Evolutionary conservation across 2,888 invertebrate genomes (phyloP), one percentile per base, ranked within the genome.

Genomic region (Plebejus argus): DNA sequence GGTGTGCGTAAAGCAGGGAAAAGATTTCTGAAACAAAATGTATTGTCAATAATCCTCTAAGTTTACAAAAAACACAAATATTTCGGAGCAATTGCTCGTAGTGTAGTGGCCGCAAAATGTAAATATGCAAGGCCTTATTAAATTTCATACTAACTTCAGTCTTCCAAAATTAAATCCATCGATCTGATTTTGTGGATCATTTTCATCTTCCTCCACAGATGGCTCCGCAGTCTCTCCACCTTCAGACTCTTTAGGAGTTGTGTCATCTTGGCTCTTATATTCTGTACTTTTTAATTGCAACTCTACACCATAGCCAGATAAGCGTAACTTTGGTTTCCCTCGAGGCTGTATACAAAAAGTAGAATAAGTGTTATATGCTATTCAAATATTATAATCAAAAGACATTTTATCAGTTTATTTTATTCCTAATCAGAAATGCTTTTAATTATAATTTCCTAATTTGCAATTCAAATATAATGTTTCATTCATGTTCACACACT

Each of bases 201-300:
- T 94, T 81, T 94, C 94, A 79, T 94, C 94, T 79, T 95, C 95
- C 78, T 95, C 95, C 66, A 93, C 93, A 6, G 90, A 89, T 0
- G 90, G 87, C 20, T 87, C 80, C 49, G 84, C 81, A 8, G 88
- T 70, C 5, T 93, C 94, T n/a, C 94, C 94, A 49, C 89, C 92
- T 33, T 94, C 94, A 66, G 94, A 88, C 78, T 96, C 96, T 87
- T 97, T 96, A 6, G 95, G 95, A 2, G 93, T 95, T 0, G 96
- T 95, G 93, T 99, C 99, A 94, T 99, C 99, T 86, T 99, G 99
- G 78, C 99, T 99, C 93, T 99, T 99, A 87, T 99, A 99, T 89
- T 99, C 99, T 0, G 99, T 99, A 79, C 99, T 99, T 92, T 99
- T 99, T 86, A 99, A 97, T 89, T 99, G 99, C 76, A 99, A 92